Percentiles rank a stretch among this genome's conserved stretches.
Conservation (phyloP, 2,888 invertebrate genomes). For the Lobophora halterata region DNA sequence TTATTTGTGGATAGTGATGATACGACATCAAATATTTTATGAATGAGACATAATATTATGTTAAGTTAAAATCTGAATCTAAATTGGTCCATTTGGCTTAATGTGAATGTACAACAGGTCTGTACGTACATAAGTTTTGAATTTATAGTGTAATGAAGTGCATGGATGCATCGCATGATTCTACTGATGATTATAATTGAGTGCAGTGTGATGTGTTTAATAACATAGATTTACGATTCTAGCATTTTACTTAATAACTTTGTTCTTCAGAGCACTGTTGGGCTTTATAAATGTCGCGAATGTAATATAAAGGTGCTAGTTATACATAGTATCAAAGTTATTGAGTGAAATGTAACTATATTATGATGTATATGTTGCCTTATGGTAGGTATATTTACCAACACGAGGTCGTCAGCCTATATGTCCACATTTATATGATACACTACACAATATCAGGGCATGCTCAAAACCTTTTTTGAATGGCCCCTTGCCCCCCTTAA, state of each 20-base stretch:
- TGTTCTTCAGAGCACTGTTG: slow-evolving; percentile 20
- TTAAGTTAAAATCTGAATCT: slow-evolving; percentile 49
- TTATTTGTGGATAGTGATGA: slow-evolving; percentile 32
- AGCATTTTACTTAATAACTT: slow-evolving; percentile 28
- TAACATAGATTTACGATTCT: slow-evolving; percentile 25
- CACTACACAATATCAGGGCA: slow-evolving; percentile 69
- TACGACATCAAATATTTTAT: slow-evolving; percentile 42
- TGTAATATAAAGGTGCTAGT: slow-evolving; percentile 22
- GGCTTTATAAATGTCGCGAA: slow-evolving; percentile 14
- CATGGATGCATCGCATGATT: slow-evolving; percentile 69
- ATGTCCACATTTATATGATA: slow-evolving; percentile 35
- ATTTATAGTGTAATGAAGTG: slow-evolving; percentile 50
- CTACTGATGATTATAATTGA: slow-evolving; percentile 44
- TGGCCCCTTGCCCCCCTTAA: slow-evolving; percentile 47
- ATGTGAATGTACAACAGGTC: slow-evolving; percentile 52
- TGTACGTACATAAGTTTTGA: slow-evolving; percentile 62
- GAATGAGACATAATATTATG: slow-evolving; percentile 62
- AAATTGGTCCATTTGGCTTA: slow-evolving; percentile 46
- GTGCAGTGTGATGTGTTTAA: slow-evolving; percentile 54
- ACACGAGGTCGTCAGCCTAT: slow-evolving; percentile 30
- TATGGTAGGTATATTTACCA: slow-evolving; percentile 18
- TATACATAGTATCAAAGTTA: slow-evolving; percentile 21
- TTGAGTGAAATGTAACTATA: slow-evolving; percentile 24
- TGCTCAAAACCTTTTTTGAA: slow-evolving; percentile 65
- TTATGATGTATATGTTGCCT: slow-evolving; percentile 25